These are phyloP conservation scores for Camelus bactrianus DNA, from an alignment of 2,113 vertebrate species.

Conservation along the genomic window DNA sequence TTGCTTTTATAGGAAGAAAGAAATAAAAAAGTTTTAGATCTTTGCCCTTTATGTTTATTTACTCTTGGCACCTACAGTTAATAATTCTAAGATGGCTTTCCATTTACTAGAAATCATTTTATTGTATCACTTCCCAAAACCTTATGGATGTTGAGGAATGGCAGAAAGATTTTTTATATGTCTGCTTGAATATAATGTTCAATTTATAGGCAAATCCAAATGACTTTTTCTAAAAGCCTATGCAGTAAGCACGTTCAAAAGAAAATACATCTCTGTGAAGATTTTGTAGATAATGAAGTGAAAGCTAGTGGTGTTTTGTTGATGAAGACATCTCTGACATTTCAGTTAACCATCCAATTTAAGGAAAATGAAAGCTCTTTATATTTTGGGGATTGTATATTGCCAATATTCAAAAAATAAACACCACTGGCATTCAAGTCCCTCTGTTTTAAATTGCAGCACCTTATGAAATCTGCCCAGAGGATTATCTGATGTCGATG, in stretches of 20 bases:
- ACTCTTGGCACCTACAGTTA: not conserved
- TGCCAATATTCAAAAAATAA: not conserved
- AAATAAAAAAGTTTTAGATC: not conserved
- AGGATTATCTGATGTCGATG: constrained; percentile 98
- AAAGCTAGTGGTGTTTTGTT: not conserved
- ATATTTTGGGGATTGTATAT: not conserved
- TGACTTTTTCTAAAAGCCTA: not conserved
- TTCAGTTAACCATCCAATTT: constrained; percentile 31
- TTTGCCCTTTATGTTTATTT: constrained; percentile 18
- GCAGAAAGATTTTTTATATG: constrained; percentile 13
- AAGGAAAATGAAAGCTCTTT: not conserved
- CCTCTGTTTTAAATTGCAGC: constrained; percentile 88
- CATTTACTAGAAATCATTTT: constrained; percentile 27
- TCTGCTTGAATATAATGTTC: constrained; percentile 17
- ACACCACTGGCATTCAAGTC: constrained; percentile 66
- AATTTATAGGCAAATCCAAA: constrained; percentile 12
- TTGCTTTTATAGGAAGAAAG: constrained; percentile 65
- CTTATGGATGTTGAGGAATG: not conserved
- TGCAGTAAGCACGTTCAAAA: not conserved
- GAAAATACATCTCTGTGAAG: not conserved
- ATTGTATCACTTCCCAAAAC: not conserved
- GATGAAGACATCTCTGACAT: not conserved
- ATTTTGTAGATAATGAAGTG: not conserved
- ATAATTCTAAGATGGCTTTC: constrained; percentile 51
- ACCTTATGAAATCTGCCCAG: constrained; percentile 99